Conservation (phyloP, 2,797 vertebrate species). For the Artibeus lituratus region DNA sequence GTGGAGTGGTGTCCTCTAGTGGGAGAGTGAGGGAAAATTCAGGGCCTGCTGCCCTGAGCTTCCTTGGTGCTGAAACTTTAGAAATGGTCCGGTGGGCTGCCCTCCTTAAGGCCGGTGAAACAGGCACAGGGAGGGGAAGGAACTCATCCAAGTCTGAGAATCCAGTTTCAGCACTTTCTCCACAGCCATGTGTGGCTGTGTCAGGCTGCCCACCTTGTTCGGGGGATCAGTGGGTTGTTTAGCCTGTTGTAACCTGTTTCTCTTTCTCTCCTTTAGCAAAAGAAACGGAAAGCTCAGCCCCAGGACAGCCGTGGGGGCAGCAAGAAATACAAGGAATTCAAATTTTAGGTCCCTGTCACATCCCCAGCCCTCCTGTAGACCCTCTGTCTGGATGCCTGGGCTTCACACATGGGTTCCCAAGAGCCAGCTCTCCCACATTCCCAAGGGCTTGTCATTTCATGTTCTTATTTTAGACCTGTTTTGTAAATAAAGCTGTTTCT, state of each 20-base stretch:
- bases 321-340: constrained; percentile 98
- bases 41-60: not conserved
- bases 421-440: constrained; percentile 46
- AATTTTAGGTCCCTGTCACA: constrained; percentile 84
- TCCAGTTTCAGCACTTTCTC: not conserved
- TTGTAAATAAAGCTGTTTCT: constrained; percentile 79
- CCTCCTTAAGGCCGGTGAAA: not conserved
- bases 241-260: not conserved
- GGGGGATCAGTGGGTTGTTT: not conserved
- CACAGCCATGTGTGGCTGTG: not conserved
- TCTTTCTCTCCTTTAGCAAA: constrained; percentile 85
- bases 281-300: constrained; percentile 94
- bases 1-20: not conserved
- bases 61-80: not conserved
- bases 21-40: not conserved
- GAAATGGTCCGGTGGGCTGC: not conserved
- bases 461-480: constrained; percentile 67
- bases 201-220: not conserved
- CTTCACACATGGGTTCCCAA: not conserved
- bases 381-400: not conserved
- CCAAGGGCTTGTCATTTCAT: constrained; percentile 48
- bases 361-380: not conserved
- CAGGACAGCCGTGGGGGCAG: constrained; percentile 91
- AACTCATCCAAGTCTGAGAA: not conserved
- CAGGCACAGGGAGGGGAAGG: not conserved